These are phyloP conservation scores for Timandra comae DNA, from an alignment of 2,888 invertebrate genomes.

Conservation along the genomic window DNA sequence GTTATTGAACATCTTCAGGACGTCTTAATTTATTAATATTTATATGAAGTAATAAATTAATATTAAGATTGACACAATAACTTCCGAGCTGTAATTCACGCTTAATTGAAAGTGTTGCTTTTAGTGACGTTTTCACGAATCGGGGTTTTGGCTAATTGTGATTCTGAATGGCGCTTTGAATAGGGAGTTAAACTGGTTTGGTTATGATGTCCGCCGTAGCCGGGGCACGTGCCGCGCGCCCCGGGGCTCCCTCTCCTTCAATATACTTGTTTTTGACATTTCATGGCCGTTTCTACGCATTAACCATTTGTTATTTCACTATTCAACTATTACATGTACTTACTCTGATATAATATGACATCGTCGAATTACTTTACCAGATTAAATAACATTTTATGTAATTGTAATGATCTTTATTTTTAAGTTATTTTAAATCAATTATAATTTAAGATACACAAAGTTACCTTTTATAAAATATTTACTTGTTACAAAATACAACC, in stretches of 20 bases:
- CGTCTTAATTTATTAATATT: too few species aligned
- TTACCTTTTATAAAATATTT: too few species aligned
- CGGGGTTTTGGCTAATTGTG: constrained; percentile 46
- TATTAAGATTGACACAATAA: constrained; percentile 32
- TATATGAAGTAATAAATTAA: constrained; percentile 30
- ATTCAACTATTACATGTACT: constrained; percentile 16
- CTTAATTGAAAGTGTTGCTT: constrained; percentile 21
- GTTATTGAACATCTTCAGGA: constrained; percentile 18
- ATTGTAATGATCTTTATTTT: too few species aligned
- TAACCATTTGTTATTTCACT: constrained; percentile 19
- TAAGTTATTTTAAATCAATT: too few species aligned
- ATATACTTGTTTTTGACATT: constrained; percentile 62
- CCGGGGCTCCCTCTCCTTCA: constrained; percentile 45
- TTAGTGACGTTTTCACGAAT: constrained; percentile 38
- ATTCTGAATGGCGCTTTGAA: constrained; percentile 56
- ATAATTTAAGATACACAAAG: too few species aligned
- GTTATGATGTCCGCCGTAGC: constrained; percentile 49
- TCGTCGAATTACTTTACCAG: too few species aligned
- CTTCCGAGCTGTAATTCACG: constrained; percentile 28
- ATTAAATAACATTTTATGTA: too few species aligned
- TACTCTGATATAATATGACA: too few species aligned
- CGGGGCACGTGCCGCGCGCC: constrained; percentile 54
- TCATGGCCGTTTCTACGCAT: constrained; percentile 41
- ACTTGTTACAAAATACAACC: too few species aligned
- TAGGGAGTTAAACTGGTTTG: constrained; percentile 53